phyloP scores from a whole-genome alignment of 1,140 invertebrate species.

The Cydia splendana region DNA sequence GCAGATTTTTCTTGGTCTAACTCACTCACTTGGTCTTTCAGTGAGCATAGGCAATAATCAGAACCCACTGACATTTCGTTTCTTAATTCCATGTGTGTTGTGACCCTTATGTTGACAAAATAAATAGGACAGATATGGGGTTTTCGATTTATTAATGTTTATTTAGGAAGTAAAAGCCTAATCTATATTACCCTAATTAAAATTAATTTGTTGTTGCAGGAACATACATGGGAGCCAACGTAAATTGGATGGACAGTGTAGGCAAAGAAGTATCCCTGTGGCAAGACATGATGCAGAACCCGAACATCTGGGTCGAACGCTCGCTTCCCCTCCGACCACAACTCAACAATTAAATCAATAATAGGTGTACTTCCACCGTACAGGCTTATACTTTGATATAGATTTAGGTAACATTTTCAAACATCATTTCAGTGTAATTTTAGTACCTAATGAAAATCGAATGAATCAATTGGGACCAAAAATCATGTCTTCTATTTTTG shows the following conservation, averaged over 20 bases:
- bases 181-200: not conserved
- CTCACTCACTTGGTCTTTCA: no score
- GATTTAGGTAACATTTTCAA: not conserved
- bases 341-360: conserved; percentile 81
- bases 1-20: no score
- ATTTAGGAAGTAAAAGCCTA: no score
- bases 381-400: no score
- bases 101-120: no score
- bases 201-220: conserved; percentile 82
- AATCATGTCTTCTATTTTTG: not conserved
- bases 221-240: conserved; percentile 89
- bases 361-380: no score
- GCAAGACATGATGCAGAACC: conserved; percentile 96
- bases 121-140: no score
- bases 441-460: not conserved
- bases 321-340: conserved; percentile 91
- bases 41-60: no score
- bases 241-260: conserved; percentile 97
- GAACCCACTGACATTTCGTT: no score
- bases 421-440: not conserved
- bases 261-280: conserved; percentile 94
- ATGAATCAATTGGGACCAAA: not conserved
- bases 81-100: no score
- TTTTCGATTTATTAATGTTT: no score
- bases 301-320: conserved; percentile 97